phyloP scores from a whole-genome alignment of 2,797 vertebrate species.

The Helostoma temminkii region DNA sequence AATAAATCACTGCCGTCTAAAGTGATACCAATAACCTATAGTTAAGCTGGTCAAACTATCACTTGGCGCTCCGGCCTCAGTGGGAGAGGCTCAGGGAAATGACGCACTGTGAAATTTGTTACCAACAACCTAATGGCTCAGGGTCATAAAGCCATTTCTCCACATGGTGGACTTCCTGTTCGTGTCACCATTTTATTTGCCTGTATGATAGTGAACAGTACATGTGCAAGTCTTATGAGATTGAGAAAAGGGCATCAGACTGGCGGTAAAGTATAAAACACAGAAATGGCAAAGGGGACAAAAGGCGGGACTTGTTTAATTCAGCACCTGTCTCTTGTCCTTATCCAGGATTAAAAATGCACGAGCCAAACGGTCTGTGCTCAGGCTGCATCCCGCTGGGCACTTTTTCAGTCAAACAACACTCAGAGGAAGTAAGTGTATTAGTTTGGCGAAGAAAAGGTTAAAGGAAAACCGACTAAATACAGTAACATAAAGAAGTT shows the following conservation, averaged over 20 bases:
- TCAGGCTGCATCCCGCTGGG: slow-evolving; percentile 17
- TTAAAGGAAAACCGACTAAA: background rate
- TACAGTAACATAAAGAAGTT: too few relatives aligned
- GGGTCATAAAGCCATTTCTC: slow-evolving; percentile 51
- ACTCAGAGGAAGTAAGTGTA: slow-evolving; percentile 1
- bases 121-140: slow-evolving; percentile 58
- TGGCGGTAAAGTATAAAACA: too few relatives aligned
- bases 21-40: background rate
- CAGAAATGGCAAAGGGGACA: slow-evolving; percentile 61
- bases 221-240: slow-evolving; percentile 3
- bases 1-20: background rate
- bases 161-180: slow-evolving; percentile 69
- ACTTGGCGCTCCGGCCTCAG: background rate
- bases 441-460: background rate
- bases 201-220: background rate
- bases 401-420: slow-evolving; percentile 1
- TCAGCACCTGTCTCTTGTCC: slow-evolving; percentile 71
- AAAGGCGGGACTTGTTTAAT: slow-evolving; percentile 55
- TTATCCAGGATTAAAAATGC: slow-evolving; percentile 75
- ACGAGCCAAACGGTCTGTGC: slow-evolving; percentile 32
- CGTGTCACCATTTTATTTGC: slow-evolving; percentile 6
- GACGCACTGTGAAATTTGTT: slow-evolving; percentile 34
- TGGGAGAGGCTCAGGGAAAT: slow-evolving; percentile 21
- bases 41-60: background rate
- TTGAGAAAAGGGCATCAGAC: background rate